Base-by-base conservation (phyloP, 2,888 invertebrate genomes). In the Omphaloscelis lunosa region DNA sequence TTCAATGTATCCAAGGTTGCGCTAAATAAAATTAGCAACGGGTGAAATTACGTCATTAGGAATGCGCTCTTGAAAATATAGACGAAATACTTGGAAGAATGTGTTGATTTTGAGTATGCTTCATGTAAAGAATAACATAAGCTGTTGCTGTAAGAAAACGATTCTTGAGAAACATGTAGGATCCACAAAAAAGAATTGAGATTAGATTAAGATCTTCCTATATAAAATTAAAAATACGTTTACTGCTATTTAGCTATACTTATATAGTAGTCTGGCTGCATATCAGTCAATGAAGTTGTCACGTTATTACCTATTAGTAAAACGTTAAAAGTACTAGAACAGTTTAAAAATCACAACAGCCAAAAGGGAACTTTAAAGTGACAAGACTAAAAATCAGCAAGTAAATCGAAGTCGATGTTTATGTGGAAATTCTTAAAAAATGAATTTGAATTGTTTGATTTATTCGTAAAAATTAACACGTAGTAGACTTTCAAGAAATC, bases 1-100 rank as follows among this genome's bases (percentile, higher is more conserved):
- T 88, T 88, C 76, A 78, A 62, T 77, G 80, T 68, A 80, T 11
- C 15, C 88, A 88, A 88, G 87, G 89, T 79, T 82, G 81, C 34
- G 77, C 39, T 72, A 72, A 45, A 75, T 75, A 75, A 78, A 86
- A 82, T 82, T 84, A 80, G 78, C 75, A 75, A 41, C 56, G n/a
- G 34, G 56, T 53, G 56, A 20, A 66, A 69, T 84, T 65, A 75
- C 78, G 67, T 80, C 79, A 86, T 70, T 20, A 45, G 59, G 65
- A 79, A 76, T 59, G 11, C 20, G 51, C 4, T 75, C 34, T 76
- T 45, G 68, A 79, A 53, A 66, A 29, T 27, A 12, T 51, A 20
- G 34, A 12, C 3, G 27, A 59, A 82, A 53, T 82, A 59, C 20
- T 75, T 20, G 41, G 63, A 75, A 82, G 58, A 34, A 51, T 65